phyloP scores from a whole-genome alignment of 2,888 invertebrate genomes.

The Corythucha ciliata region DNA sequence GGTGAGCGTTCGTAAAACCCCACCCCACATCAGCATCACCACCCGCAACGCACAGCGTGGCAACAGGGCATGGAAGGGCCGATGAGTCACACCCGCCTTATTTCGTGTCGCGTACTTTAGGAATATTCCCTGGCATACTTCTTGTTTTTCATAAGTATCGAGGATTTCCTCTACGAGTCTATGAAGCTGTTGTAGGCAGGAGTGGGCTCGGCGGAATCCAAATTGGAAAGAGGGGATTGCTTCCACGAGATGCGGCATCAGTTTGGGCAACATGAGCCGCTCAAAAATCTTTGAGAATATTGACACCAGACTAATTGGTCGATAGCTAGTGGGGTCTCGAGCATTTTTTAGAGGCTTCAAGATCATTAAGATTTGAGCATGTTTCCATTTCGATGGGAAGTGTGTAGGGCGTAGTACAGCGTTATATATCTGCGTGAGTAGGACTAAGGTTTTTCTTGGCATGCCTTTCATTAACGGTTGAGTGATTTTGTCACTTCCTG shows the following conservation, averaged over 20 bases:
- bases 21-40: too few relatives aligned
- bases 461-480: not conserved
- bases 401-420: not conserved
- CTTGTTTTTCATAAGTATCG: not conserved
- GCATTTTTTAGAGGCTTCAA: not conserved
- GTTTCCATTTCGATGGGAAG: not conserved
- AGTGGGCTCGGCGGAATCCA: not conserved
- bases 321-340: not conserved
- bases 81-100: too few relatives aligned
- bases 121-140: not conserved
- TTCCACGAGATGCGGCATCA: not conserved
- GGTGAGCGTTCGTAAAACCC: too few relatives aligned
- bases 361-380: not conserved
- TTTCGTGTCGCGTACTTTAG: too few relatives aligned
- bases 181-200: not conserved
- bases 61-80: too few relatives aligned
- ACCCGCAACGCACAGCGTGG: too few relatives aligned
- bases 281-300: not conserved
- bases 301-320: not conserved
- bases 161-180: not conserved
- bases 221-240: not conserved
- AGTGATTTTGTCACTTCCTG: not conserved
- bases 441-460: not conserved
- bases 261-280: not conserved
- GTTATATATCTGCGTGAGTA: not conserved